These are phyloP conservation scores for Plecturocebus donacophilus DNA, from an alignment of 2,113 vertebrate genomes.

Conservation along the genomic window DNA sequence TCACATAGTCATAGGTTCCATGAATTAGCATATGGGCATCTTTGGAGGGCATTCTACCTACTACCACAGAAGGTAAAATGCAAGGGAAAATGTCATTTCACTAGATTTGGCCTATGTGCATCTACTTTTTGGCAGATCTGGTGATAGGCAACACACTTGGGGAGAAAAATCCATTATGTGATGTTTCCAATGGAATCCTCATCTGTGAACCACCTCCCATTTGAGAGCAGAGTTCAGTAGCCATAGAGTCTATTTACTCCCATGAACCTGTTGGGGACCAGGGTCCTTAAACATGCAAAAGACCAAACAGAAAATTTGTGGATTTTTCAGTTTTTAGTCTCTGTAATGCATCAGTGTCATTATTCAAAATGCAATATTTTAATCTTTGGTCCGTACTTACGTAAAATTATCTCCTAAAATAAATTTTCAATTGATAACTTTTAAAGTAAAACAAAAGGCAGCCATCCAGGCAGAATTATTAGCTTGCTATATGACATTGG, in stretches of 20 bases:
- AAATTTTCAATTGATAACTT: background rate
- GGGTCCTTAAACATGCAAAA: background rate
- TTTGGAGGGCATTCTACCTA: background rate
- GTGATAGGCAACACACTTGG: background rate
- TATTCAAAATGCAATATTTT: background rate
- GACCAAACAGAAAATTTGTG: background rate
- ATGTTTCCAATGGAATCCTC: background rate
- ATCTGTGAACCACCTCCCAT: background rate
- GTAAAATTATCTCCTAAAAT: background rate
- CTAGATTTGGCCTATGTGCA: background rate
- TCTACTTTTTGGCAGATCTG: background rate
- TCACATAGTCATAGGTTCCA: background rate
- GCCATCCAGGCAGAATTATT: background rate
- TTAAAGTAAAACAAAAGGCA: background rate
- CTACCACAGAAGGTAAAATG: background rate
- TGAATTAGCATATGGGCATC: background rate
- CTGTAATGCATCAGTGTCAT: background rate
- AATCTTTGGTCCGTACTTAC: background rate
- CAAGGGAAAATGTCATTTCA: background rate
- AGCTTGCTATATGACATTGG: background rate
- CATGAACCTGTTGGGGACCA: background rate
- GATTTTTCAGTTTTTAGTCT: background rate
- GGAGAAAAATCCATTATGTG: background rate
- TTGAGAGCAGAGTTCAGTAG: background rate
- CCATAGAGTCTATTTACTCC: background rate